phyloP scores from a whole-genome alignment of 2,888 invertebrate genomes.

The Tridacna crocea region DNA sequence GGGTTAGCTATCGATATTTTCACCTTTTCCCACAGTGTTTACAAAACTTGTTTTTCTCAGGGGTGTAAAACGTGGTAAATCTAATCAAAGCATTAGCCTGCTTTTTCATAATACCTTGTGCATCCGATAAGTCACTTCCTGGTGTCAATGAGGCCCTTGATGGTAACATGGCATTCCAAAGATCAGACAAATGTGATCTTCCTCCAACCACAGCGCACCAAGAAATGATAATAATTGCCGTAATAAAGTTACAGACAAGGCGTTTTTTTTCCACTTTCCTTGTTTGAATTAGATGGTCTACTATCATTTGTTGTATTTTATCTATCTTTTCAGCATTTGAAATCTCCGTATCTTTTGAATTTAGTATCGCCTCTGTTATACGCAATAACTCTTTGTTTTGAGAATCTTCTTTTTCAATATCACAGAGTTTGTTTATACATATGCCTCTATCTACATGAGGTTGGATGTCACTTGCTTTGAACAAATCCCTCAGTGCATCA shows the following conservation, averaged over 20 bases:
- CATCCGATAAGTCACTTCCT: no score
- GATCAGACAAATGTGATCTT: no score
- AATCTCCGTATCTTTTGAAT: background rate
- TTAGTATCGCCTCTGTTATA: background rate
- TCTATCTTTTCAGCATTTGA: background rate
- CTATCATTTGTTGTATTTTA: background rate
- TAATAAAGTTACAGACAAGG: background rate
- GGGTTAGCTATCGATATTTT: no score
- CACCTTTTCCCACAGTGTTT: no score
- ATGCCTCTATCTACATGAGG: background rate
- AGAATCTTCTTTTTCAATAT: background rate
- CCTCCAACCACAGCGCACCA: no score
- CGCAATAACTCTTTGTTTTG: background rate
- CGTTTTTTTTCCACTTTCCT: background rate
- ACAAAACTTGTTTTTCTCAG: no score
- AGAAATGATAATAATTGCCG: no score
- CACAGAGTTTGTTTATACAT: background rate
- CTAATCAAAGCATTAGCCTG: no score
- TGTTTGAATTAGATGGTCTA: background rate
- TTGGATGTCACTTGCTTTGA: slow-evolving; percentile 3
- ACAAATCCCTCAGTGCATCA: slow-evolving; percentile 2
- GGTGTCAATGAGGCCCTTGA: no score
- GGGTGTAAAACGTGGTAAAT: no score
- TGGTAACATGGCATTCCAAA: no score
- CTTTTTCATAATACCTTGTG: no score